Evolutionary conservation across 2,888 invertebrate species (phyloP).

Genomic region (Rapana venosa): DNA sequence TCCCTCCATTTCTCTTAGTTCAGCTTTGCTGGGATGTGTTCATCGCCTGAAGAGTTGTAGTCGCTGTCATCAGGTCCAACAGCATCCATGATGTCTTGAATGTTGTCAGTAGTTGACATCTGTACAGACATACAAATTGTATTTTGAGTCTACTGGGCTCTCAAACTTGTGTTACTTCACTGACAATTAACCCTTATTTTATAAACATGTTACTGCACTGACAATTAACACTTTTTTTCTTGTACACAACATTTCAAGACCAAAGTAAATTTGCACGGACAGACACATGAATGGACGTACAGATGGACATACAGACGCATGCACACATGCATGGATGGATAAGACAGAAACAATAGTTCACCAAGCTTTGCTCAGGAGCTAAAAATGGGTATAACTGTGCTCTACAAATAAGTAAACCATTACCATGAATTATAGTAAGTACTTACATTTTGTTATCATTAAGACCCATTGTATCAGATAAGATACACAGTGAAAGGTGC

Average conservation of each 20-base stretch:
- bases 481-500: not conserved
- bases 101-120: constrained; percentile 6
- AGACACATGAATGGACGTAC: no score
- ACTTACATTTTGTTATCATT: not conserved
- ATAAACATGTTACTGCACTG: not conserved
- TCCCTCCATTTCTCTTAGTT: constrained; percentile 17
- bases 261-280: not conserved
- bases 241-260: not conserved
- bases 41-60: constrained; percentile 15
- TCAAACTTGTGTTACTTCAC: not conserved
- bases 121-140: constrained; percentile 17
- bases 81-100: constrained; percentile 15
- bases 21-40: constrained; percentile 25
- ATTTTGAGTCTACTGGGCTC: constrained; percentile 2
- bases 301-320: no score
- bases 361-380: no score
- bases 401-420: not conserved
- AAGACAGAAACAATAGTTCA: no score
- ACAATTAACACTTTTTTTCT: not conserved
- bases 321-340: no score
- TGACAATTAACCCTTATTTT: not conserved
- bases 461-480: constrained; percentile 19
- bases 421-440: not conserved
- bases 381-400: not conserved
- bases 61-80: constrained; percentile 23